Evolutionary conservation across 2,113 vertebrate species (phyloP).

Genomic region (Toxostoma redivivum): DNA sequence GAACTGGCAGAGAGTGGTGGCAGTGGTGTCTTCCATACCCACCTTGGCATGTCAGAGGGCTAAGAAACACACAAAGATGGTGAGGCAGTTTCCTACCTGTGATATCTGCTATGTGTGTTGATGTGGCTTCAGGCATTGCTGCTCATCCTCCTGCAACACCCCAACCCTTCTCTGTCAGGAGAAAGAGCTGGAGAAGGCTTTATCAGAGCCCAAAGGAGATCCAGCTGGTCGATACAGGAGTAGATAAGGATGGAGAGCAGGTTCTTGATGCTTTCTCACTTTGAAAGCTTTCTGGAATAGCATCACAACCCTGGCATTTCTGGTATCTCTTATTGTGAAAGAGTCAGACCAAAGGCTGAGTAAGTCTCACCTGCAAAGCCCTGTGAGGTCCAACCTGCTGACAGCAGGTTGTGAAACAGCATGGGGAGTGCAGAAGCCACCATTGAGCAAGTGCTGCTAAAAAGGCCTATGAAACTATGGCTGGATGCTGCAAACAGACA

Average conservation of each 20-base stretch:
- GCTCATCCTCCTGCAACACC: not conserved
- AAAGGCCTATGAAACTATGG: not conserved
- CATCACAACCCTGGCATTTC: not conserved
- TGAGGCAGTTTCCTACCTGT: not conserved
- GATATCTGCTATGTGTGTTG: rapidly evolving
- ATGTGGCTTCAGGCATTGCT: not conserved
- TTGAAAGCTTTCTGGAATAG: not conserved
- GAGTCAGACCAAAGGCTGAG: not conserved
- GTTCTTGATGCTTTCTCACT: not conserved
- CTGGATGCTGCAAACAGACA: not conserved
- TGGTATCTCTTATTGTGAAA: not conserved
- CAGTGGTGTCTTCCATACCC: not conserved
- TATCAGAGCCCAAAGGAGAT: not conserved
- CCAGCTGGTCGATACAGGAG: not conserved
- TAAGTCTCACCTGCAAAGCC: not conserved
- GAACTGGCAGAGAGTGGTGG: not conserved
- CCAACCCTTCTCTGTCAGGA: not conserved
- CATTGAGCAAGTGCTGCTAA: not conserved
- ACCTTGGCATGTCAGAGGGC: not conserved
- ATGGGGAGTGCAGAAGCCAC: not conserved
- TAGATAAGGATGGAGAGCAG: not conserved
- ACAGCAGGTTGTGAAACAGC: not conserved
- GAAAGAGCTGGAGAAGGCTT: not conserved
- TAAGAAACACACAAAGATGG: not conserved
- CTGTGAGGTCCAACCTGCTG: rapidly evolving